Evolutionary conservation across 2,888 invertebrate genomes (phyloP), one percentile per base, ranked within the genome.

Genomic region (Dynastes hyllus): DNA sequence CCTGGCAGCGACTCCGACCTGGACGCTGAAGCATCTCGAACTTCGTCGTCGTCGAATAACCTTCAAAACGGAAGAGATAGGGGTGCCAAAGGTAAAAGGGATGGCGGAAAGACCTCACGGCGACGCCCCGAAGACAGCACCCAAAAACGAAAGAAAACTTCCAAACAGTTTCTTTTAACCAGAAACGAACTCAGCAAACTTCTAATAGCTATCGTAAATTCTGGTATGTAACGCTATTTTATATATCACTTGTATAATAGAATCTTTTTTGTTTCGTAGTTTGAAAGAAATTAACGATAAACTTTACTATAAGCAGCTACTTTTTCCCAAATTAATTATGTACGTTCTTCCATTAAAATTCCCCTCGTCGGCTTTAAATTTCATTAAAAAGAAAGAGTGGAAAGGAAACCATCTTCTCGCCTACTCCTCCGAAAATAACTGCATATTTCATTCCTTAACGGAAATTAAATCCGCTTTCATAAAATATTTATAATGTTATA

Each of bases 111-210:
- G n/a, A n/a, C 16, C 22, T 27, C 61, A 1, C 63, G 32, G 3
- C 32, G 29, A 13, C n/a, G 8, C 11, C 27, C 22, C n/a, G 2
- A 50, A 13, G 22, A 11, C 13, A 58, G 16, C 61, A 29, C 13
- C n/a, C 53, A n/a, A 27, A 40, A 16, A 16, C 32, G 22, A 66
- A 77, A 58, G 69, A 76, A 81, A 75, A 76, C 32, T 78, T 78
- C 80, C 13, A 40, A 53, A 73, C 77, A 80, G 55, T 70, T 77
- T 16, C 79, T 65, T 11, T 78, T 77, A 71, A 73, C 83, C 82
- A 90, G 90, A 77, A 87, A 86, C 81, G 89, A 90, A 85, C 89
- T 90, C 77, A 89, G 88, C 37, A 89, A 87, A 84, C 84, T 90
- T 78, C 84, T 91, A 81, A 87, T 90, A 53, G 84, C 87, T 78